Base-by-base conservation (phyloP, 2,888 invertebrate genomes). In the Alcis repandata region DNA sequence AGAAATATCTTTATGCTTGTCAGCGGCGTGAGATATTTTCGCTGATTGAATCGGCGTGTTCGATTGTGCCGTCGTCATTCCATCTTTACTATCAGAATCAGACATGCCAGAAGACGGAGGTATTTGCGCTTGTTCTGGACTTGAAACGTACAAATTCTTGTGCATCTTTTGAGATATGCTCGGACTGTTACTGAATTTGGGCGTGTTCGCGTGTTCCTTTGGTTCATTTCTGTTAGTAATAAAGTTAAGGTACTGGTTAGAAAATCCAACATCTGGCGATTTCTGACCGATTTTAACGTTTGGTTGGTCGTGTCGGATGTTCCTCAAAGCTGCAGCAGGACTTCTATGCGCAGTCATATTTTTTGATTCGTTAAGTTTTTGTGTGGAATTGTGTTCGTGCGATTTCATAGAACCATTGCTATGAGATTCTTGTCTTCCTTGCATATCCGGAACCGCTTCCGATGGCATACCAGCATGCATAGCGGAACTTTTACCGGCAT, bases 121-220 rank as follows among this genome's bases (percentile, higher is more conserved):
- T 68, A 93, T 88, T 78, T 94, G 93, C 33, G 90, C 93, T 74
- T 93, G 94, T 74, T 93, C 93, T 22, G 93, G 93, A 78, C 94
- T 94, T 15, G 92, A 92, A 13, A 92, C 94, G 75, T 94, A 94
- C 61, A 93, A 82, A 72, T 93, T 93, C 80, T 92, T 94, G 76
- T 92, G 94, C 92, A 91, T 94, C 78, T 91, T 94, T 74, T 89
- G 93, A 48, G 88, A 92, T 84, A 93, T 93, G 73, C 83, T 94
- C 2, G 92, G 93, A 73, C 94, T 94, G 73, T 91, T 93, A 15
- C 86, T 88, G 77, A 94, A 94, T 76, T 94, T 94, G 67, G 94
- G 93, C 43, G 94, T 94, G 73, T 94, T 93, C 0, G 94, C 94
- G 74, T 93, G 92, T 72, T 94, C 94, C 75, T 94, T 94, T 36